A percentile compares a stretch with the other conserved stretches of the same genome.
Conservation (phyloP, 2,888 invertebrate genomes). For the Coenonympha arcania region DNA sequence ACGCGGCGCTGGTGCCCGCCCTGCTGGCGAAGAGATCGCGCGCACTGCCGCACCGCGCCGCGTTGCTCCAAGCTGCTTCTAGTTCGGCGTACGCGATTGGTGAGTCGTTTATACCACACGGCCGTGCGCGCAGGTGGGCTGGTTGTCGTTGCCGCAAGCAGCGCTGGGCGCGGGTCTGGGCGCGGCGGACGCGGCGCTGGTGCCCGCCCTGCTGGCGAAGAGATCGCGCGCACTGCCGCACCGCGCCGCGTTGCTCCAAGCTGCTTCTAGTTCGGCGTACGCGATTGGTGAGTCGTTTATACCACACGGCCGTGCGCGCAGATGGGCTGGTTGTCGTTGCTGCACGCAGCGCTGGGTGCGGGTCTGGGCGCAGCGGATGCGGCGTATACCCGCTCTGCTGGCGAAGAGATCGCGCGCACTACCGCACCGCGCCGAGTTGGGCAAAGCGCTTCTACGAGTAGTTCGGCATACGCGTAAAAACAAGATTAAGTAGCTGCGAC, state of each 20-base stretch:
- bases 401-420: conserved; percentile 46
- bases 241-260: conserved; percentile 56
- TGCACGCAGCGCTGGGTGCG: conserved; percentile 58
- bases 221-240: conserved; percentile 41
- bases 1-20: conserved; percentile 64
- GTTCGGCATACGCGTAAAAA: conserved; percentile 56
- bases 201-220: conserved; percentile 62
- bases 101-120: no score
- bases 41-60: conserved; percentile 45
- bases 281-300: conserved; percentile 45
- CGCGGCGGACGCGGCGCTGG: conserved; percentile 59
- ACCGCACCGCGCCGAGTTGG: conserved; percentile 51
- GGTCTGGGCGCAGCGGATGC: conserved; percentile 58
- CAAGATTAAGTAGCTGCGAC: no score
- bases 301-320: conserved; percentile 26
- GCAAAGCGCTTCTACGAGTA: conserved; percentile 59
- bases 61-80: conserved; percentile 55
- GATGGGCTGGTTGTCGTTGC: conserved; percentile 43
- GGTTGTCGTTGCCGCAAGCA: conserved; percentile 52
- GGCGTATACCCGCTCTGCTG: conserved; percentile 62
- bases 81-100: conserved; percentile 57
- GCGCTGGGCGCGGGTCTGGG: conserved; percentile 57
- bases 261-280: conserved; percentile 55
- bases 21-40: conserved; percentile 54
- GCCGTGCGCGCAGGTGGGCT: conserved; percentile 34